These are phyloP conservation scores for Pantelozetes paolii DNA, from an alignment of 2,888 invertebrate genomes.

Conservation along the genomic window DNA sequence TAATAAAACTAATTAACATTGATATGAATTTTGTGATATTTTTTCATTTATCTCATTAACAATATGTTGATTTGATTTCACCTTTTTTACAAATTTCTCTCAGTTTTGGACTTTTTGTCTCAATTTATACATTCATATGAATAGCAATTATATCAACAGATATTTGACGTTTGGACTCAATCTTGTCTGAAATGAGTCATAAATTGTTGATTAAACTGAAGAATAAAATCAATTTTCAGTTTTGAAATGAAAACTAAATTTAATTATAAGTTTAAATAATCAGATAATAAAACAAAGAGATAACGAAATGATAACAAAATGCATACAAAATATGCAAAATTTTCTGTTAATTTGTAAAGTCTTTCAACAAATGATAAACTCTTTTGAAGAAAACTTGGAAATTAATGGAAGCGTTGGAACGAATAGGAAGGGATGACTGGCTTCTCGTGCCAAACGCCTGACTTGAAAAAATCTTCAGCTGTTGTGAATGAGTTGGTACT, in stretches of 20 bases:
- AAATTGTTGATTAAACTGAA: no score
- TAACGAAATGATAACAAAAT: no score
- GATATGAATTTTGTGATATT: background rate
- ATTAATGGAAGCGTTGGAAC: conserved; percentile 13
- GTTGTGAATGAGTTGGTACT: background rate
- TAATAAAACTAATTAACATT: background rate
- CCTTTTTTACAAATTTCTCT: background rate
- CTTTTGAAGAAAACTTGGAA: no score
- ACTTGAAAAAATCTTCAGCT: conserved; percentile 16
- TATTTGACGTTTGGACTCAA: background rate
- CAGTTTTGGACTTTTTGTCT: background rate
- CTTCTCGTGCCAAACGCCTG: conserved; percentile 13
- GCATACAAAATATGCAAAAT: background rate
- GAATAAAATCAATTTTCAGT: background rate
- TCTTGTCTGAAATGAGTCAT: no score
- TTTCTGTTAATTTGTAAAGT: background rate
- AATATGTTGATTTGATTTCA: background rate
- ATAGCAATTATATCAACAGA: background rate
- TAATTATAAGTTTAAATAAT: background rate
- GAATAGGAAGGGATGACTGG: conserved; percentile 1
- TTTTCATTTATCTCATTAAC: background rate
- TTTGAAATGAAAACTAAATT: conserved; percentile 4
- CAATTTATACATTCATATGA: background rate
- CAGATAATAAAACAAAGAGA: no score
- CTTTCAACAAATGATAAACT: background rate